Conservation (phyloP, 2,888 invertebrate genomes). For the Thera obeliscata region DNA sequence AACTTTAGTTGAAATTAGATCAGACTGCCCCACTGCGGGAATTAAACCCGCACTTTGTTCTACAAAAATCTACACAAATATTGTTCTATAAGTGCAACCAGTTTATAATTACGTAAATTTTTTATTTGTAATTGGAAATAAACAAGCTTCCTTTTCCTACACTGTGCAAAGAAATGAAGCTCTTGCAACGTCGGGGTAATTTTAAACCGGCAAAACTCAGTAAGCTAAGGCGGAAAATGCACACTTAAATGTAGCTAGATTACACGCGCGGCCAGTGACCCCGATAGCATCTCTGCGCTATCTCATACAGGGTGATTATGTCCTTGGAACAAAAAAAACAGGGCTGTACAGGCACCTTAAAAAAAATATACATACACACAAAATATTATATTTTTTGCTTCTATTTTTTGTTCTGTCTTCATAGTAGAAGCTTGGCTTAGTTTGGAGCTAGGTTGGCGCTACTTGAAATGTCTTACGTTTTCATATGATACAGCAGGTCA, state of each 20-base stretch:
- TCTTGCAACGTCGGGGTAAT: constrained; percentile 24
- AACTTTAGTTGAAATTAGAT: no score
- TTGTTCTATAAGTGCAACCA: no score
- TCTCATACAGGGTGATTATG: constrained; percentile 6
- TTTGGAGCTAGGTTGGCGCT: no score
- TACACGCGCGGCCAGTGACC: constrained; percentile 28
- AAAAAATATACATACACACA: no score
- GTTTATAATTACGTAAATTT: background rate
- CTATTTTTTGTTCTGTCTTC: no score
- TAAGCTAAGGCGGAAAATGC: constrained; percentile 36
- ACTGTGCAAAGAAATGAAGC: constrained; percentile 16
- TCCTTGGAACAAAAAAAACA: background rate
- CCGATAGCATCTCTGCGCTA: constrained; percentile 12
- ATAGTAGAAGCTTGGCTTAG: no score
- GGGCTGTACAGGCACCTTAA: background rate
- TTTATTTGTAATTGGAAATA: background rate
- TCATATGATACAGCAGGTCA: no score
- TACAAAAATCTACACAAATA: no score
- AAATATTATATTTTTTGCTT: no score
- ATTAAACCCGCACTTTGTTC: no score
- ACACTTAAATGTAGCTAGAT: constrained; percentile 32
- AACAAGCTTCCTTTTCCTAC: constrained; percentile 3
- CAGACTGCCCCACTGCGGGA: no score
- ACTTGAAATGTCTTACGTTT: no score
- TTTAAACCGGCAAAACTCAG: constrained; percentile 33